Percentiles rank a stretch among this genome's conserved stretches.
Conservation (phyloP, 2,888 invertebrate species). For the Aleiodes leptofemur region DNA sequence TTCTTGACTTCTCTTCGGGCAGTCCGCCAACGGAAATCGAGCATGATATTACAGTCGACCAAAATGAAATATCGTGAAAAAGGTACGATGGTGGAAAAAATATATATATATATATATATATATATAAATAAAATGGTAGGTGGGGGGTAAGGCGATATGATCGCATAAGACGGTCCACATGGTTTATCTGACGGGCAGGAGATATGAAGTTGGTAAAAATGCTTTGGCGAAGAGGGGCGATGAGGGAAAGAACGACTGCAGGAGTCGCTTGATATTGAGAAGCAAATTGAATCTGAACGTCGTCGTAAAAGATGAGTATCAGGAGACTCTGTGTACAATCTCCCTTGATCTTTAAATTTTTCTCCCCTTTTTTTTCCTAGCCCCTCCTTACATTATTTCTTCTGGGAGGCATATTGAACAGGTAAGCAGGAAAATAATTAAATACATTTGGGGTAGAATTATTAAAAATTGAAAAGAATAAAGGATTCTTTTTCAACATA, state of each 20-base stretch:
- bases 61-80: slow-evolving; percentile 24
- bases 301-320: slow-evolving; percentile 69
- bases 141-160: slow-evolving; percentile 11
- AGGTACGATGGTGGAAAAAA: slow-evolving; percentile 12
- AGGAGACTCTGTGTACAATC: slow-evolving; percentile 42
- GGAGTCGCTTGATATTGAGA: slow-evolving; percentile 65
- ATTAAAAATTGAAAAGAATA: background rate
- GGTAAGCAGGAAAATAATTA: slow-evolving; percentile 19
- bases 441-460: slow-evolving; percentile 13
- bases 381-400: slow-evolving; percentile 1
- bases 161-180: slow-evolving; percentile 29
- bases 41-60: slow-evolving; percentile 28
- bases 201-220: slow-evolving; percentile 37
- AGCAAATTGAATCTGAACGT: slow-evolving; percentile 68
- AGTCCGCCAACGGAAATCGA: slow-evolving; percentile 25
- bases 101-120: slow-evolving; percentile 10
- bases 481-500: background rate
- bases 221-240: background rate
- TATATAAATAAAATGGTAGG: background rate
- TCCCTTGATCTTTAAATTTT: slow-evolving; percentile 31
- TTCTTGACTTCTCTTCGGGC: slow-evolving; percentile 20
- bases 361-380: too few species aligned
- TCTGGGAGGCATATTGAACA: slow-evolving; percentile 12
- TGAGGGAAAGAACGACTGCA: slow-evolving; percentile 38
- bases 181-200: slow-evolving; percentile 33